Base-by-base conservation (phyloP, 1,140 invertebrate genomes). In the Rhagoletis pomonella region DNA sequence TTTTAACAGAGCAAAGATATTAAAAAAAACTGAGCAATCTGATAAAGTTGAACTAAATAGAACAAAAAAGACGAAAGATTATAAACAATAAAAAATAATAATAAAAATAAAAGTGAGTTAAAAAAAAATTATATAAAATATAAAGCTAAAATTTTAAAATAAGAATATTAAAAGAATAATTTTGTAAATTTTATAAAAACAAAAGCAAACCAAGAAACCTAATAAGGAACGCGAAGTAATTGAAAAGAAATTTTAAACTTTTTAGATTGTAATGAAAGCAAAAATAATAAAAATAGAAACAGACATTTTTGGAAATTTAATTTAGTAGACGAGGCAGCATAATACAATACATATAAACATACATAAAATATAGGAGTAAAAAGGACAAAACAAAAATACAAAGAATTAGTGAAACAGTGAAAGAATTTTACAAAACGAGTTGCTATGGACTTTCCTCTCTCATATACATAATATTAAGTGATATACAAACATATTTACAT, bases 151-250 rank as follows among this genome's bases (percentile, higher is more conserved):
- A 47, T 29, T 29, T 59, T 7, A 85, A 59, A 59, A 59, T 58
- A 39, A 65, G 50, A 77, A 86, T 4, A 86, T 50, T n/a, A 69
- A 55, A 86, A 55, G 59, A 85, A 60, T 85, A 85, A 92, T 92
- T 92, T 92, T 92, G 90, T 92, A 92, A 92, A 92, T 92, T 92
- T 92, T 92, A 91, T 92, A 92, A 89, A 91, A 91, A 90, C 90
- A 90, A 90, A 89, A 85, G 84, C 87, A 87, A 85, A 62, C 12
- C 10, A 55, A 55, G n/a, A 50, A 67, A 69, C 64, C 69, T 55
- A 14, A 39, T 69, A 87, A 87, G 44, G 89, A 84, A 88, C 67
- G 64, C 87, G 88, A 84, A 89, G 88, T 90, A 90, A 89, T 69
- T 77, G 88, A 86, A 86, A 89, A 90, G 88, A 89, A 86, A 90